Evolutionary conservation across 1,140 invertebrate genomes (phyloP), one percentile per base, ranked within the genome.

Genomic region (Microplitis demolitor): DNA sequence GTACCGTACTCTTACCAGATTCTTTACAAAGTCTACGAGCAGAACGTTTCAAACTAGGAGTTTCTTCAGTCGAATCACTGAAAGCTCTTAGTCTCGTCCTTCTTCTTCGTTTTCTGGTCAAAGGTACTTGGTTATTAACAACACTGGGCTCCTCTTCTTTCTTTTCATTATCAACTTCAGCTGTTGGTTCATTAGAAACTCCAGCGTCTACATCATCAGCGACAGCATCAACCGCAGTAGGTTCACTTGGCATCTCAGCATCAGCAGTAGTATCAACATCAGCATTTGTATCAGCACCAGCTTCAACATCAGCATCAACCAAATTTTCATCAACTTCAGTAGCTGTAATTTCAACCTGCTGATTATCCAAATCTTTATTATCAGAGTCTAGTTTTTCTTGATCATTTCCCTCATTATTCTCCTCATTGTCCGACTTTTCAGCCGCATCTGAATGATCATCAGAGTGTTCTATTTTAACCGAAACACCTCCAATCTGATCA

Each of bases 21-120:
- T 88, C 86, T 63, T 87, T 88, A 63, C 83, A 87, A 8, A 86
- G 66, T 63, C 86, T 80, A 60, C 87, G 80, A 2, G 87, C 85
- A 4, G 87, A 88, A 51, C 87, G 83, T 78, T 88, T 88, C 1
- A 85, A 84, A 64, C 82, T 82, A 62, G 85, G 79, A 37, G 74
- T 35, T 69, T 85, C 84, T 69, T 84, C 83, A 4, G 74, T 73
- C 0, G 79, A 81, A 63, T 87, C 84, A 69, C 83, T 85, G 74
- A 79, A 79, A 76, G 71, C 63, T n/a, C 54, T 33, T 4, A 50
- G 4, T 78, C 85, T 81, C 61, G 77, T 78, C 73, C 77, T 80
- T 60, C 68, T 75, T 68, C 80, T 84, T 69, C 80, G 77, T 66
- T 85, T 86, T 66, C 82, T 83, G 13, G 80, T 82, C 53, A 79